Conservation (phyloP, 2,797 vertebrate species). For the Platyrinchus mystaceus region DNA sequence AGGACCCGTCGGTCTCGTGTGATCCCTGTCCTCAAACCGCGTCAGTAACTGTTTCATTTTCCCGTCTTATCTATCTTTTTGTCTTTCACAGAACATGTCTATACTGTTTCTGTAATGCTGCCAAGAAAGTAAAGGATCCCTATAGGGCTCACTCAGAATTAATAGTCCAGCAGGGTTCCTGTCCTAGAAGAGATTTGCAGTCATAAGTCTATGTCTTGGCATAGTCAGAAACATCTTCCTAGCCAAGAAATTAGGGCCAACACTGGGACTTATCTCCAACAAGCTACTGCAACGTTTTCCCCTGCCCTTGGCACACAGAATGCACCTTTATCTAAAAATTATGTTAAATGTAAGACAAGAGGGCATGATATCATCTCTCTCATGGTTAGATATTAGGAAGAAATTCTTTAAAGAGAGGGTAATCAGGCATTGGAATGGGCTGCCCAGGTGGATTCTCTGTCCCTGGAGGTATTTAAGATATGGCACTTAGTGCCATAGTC, state of each 20-base stretch:
- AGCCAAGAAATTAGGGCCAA: background rate
- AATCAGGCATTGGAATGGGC: too few relatives aligned
- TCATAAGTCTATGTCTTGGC: background rate
- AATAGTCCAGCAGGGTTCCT: background rate
- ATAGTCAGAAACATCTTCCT: background rate
- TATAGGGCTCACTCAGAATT: background rate
- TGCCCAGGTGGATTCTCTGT: too few relatives aligned
- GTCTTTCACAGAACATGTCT: background rate
- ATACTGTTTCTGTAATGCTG: background rate
- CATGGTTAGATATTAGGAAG: too few relatives aligned
- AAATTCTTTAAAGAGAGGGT: too few relatives aligned
- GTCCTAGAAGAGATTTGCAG: background rate
- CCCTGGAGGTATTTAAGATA: too few relatives aligned
- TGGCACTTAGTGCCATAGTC: too few relatives aligned
- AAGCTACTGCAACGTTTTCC: background rate
- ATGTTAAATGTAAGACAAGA: background rate
- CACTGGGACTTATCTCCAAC: background rate
- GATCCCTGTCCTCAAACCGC: too few relatives aligned
- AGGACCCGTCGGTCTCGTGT: too few relatives aligned
- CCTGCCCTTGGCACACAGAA: background rate
- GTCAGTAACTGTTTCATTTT: background rate
- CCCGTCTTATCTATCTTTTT: background rate
- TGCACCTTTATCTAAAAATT: background rate
- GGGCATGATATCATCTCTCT: too few relatives aligned
- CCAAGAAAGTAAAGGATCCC: background rate